Base-by-base conservation (phyloP, 2,888 invertebrate genomes). In the Troides oblongomaculatus region DNA sequence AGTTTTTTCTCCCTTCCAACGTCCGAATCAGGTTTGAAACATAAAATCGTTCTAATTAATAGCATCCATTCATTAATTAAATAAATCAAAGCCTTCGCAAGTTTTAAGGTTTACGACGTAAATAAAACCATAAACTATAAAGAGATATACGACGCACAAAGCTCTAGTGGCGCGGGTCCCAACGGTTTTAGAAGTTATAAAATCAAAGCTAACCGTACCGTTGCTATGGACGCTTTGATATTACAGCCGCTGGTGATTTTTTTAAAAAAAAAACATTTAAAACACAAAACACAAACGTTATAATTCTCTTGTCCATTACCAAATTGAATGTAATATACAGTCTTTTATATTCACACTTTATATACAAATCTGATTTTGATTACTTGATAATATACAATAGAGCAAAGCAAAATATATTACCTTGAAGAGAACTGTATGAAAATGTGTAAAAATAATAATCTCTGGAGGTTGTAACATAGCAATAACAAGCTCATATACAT, bases 101-200 rank as follows among this genome's bases (percentile, higher is more conserved):
- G 70, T 69, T 68, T 69, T 65, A 72, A 67, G 72, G 67, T 76
- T 76, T 74, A 75, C 64, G 75, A 74, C 73, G 69, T 73, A 72
- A 76, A 79, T 79, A 73, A 78, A 80, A 78, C 72, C 64, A 77
- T 81, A 80, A 81, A 78, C 73, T 73, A 75, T 76, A 77, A 74
- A 70, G 70, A 72, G 74, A 71, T 64, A 56, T 36, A 36, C 63
- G 23, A 68, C 58, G 68, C 50, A 68, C 50, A 59, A 63, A 68
- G 12, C 50, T 68, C 53, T 60, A 68, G 63, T 36, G 30, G 59
- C 66, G 50, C 36, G 64, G 21, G 50, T 30, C 25, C 64, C 64
- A 64, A 69, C 64, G 64, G 61, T 64, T 65, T 64, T 64, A 64
- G 69, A 50, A 23, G 69, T 66, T 66, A 66, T 70, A 70, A 70